A percentile compares a stretch with the other conserved stretches of the same genome.
These are phyloP conservation scores for Chrysaora quinquecirrha DNA, from an alignment of 30 jellyfish, hydroid and myxozoan species.

Conservation along the genomic window DNA sequence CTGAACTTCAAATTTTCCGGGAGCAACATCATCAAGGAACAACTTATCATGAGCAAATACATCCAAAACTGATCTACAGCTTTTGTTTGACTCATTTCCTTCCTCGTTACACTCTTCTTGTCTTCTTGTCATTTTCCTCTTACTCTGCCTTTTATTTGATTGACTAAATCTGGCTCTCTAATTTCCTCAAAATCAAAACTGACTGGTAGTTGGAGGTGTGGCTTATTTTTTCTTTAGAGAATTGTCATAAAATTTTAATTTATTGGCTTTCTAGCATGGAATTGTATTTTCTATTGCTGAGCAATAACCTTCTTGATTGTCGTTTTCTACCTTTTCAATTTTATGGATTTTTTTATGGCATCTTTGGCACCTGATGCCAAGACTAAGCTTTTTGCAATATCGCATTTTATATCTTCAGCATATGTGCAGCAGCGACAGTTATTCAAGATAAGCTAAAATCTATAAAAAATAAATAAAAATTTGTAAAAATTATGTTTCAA, in stretches of 20 bases:
- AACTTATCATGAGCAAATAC: constrained; percentile 23
- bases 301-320: too few relatives aligned
- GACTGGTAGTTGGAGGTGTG: too few relatives aligned
- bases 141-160: background rate
- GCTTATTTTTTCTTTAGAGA: background rate
- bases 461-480: too few relatives aligned
- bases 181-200: background rate
- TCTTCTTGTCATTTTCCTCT: background rate
- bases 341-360: too few relatives aligned
- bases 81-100: constrained; percentile 7
- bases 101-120: background rate
- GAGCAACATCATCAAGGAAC: constrained; percentile 40
- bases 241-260: background rate
- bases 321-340: too few relatives aligned
- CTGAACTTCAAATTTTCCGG: constrained; percentile 41
- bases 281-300: too few relatives aligned
- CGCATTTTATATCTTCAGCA: too few relatives aligned
- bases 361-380: too few relatives aligned
- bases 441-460: too few relatives aligned
- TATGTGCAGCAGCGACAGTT: too few relatives aligned
- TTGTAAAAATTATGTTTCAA: too few relatives aligned
- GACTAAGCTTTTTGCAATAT: too few relatives aligned
- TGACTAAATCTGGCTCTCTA: background rate
- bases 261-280: background rate
- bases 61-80: constrained; percentile 40